Evolutionary conservation across 2,888 invertebrate genomes (phyloP), one percentile per base, ranked within the genome.

Genomic region (Drosophila diplacantha): DNA sequence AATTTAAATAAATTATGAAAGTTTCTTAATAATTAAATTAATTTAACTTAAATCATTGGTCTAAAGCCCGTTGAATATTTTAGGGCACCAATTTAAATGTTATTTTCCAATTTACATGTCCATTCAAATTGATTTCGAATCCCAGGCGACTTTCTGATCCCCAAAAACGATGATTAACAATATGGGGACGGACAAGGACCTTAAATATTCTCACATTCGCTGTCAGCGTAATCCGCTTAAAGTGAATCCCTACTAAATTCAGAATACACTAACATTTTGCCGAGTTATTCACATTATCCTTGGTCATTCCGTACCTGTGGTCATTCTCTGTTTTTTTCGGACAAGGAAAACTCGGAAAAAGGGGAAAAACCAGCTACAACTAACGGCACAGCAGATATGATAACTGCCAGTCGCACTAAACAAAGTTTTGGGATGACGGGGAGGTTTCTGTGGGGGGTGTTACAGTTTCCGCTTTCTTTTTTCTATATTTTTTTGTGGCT

Each of bases 341-440:
- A 32, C 51, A 43, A 31, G 44, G 8, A 62, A 39, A 61, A 47
- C 44, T 41, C 53, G 12, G 12, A 43, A 60, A 51, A 46, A 2
- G 24, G 29, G 14, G 14, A 31, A 31, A 44, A 46, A 14, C 29
- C 44, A 31, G 44, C 44, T 44, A 44, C 44, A 57, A 58, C 66
- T 46, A 54, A 67, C 65, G 41, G 58, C 52, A 46, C 43, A 44
- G 29, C 66, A 59, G 60, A 66, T 66, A 67, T 66, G 67, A 67
- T 67, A 66, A 62, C 68, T 55, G 58, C 58, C 62, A 39, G 46
- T 46, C 41, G 57, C 65, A 69, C 69, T 62, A 64, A 69, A 69
- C 69, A 69, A 70, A 69, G 69, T 70, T 69, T 52, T 52, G 49
- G 44, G 50, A 11, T 31, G 44, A 5, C 9, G 24, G 7, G 29